phyloP scores from a whole-genome alignment of 2,888 invertebrate species.

The Pandemis cinnamomeana region DNA sequence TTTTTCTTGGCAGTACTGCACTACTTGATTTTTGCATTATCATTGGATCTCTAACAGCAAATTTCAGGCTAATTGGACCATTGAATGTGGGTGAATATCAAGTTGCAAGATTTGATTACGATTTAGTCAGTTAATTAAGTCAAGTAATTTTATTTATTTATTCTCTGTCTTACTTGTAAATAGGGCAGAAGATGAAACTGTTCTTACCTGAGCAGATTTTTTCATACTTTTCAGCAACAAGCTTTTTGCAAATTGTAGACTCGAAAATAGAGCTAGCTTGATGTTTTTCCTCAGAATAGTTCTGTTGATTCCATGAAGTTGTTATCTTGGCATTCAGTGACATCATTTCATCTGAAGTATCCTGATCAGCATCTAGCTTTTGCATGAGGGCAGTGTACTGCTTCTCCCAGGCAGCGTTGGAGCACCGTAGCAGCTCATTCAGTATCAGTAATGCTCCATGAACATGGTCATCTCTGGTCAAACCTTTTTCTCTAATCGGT shows the following conservation, averaged over 20 bases:
- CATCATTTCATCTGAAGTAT: conserved; percentile 79
- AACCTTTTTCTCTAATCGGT: conserved; percentile 83
- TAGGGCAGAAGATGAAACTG: background rate
- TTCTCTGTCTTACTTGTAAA: no score
- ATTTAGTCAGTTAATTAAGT: no score
- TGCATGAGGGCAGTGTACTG: conserved; percentile 90
- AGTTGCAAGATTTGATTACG: no score
- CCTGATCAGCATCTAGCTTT: conserved; percentile 80
- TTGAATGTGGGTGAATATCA: no score
- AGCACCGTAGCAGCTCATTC: conserved; percentile 96
- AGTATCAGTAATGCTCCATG: conserved; percentile 96
- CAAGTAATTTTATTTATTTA: no score
- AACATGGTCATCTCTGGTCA: conserved; percentile 94
- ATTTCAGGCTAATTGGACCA: no score
- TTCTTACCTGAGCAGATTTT: conserved; percentile 87
- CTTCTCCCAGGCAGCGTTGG: conserved; percentile 94
- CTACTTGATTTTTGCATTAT: no score
- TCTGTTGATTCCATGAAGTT: conserved; percentile 61
- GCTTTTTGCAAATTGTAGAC: conserved; percentile 92
- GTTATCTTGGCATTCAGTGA: conserved; percentile 80
- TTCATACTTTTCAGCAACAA: conserved; percentile 93
- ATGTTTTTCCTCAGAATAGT: conserved; percentile 67
- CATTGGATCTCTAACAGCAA: no score
- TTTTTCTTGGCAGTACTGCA: no score
- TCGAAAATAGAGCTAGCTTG: conserved; percentile 85